Percentiles rank a stretch among this genome's conserved stretches.
These are phyloP conservation scores for Diloba caeruleocephala DNA, from an alignment of 2,888 invertebrate species.

Conservation along the genomic window DNA sequence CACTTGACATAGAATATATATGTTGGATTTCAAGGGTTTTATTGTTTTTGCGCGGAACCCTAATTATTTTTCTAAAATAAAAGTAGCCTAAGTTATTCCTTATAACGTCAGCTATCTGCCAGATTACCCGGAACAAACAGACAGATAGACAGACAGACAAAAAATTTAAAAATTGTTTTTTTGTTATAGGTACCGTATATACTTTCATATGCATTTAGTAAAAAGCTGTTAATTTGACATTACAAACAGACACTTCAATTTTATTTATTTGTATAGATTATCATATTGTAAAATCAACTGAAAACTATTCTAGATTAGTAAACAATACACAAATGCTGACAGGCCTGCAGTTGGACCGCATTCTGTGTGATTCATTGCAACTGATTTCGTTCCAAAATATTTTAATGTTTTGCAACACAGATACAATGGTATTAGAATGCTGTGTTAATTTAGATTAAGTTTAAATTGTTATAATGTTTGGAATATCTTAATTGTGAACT, in stretches of 20 bases:
- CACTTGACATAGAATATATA: too few species aligned
- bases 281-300: not conserved
- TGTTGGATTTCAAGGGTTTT: too few species aligned
- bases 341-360: slow-evolving; percentile 24
- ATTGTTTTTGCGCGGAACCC: too few species aligned
- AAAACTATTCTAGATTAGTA: not conserved
- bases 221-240: too few species aligned
- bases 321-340: slow-evolving; percentile 13
- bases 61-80: too few species aligned
- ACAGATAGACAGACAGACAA: too few species aligned
- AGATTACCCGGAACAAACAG: too few species aligned
- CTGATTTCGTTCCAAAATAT: slow-evolving; percentile 38
- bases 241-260: not conserved
- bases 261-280: not conserved
- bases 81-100: too few species aligned
- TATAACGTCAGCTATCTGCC: too few species aligned
- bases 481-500: slow-evolving; percentile 22
- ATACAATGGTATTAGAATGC: slow-evolving; percentile 16
- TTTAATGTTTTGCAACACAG: slow-evolving; percentile 52
- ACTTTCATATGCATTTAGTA: too few species aligned
- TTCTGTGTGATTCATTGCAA: slow-evolving; percentile 50
- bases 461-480: slow-evolving; percentile 33
- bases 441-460: slow-evolving; percentile 33
- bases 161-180: too few species aligned
- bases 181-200: too few species aligned